Evolutionary conservation across 1,140 invertebrate genomes (phyloP).

Genomic region (Macrosteles quadrilineatus): DNA sequence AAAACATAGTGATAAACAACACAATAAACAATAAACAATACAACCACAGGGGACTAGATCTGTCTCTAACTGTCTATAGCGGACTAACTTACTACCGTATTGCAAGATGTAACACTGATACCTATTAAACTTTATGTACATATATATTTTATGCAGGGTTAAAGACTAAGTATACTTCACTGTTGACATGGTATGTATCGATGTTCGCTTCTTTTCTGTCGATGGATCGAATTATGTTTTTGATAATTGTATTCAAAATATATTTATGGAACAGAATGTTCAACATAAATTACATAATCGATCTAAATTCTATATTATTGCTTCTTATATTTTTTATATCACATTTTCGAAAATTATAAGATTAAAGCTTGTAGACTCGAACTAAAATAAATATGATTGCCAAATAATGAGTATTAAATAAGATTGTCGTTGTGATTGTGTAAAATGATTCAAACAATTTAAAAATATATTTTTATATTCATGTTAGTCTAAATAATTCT

Average conservation of each 20-base stretch:
- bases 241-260: neutral
- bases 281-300: neutral
- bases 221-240: neutral
- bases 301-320: conserved; percentile 11
- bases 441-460: neutral
- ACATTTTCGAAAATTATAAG: neutral
- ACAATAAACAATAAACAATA: too few relatives aligned
- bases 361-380: neutral
- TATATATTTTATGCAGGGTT: neutral
- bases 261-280: neutral
- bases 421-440: neutral
- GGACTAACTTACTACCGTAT: neutral
- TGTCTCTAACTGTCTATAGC: neutral
- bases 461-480: neutral
- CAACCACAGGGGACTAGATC: neutral
- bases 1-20: neutral
- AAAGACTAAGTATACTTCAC: neutral
- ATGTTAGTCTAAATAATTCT: neutral
- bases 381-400: neutral
- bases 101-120: neutral
- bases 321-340: neutral
- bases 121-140: neutral
- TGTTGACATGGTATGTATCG: neutral
- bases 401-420: neutral
- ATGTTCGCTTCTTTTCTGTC: neutral